Percentiles rank a stretch among this genome's conserved stretches.
These are phyloP conservation scores for Lampropteryx suffumata DNA, from an alignment of 2,888 invertebrate genomes.

Conservation along the genomic window DNA sequence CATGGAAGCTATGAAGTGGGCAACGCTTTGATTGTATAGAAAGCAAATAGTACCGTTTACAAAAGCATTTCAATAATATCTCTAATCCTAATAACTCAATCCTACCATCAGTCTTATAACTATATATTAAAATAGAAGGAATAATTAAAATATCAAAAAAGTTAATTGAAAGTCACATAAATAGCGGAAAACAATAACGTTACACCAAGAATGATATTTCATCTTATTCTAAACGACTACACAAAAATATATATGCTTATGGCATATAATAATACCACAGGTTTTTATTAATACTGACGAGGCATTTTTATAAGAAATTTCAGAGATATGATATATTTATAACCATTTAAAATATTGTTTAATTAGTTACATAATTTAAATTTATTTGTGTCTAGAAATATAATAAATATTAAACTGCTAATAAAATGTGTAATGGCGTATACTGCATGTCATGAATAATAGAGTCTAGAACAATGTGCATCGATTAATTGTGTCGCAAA, in stretches of 20 bases:
- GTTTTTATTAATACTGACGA: conserved; percentile 76
- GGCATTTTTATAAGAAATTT: conserved; percentile 54
- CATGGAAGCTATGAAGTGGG: conserved; percentile 3
- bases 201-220: conserved; percentile 50
- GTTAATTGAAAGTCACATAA: conserved; percentile 40
- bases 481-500: conserved; percentile 16
- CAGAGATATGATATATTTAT: conserved; percentile 73
- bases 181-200: conserved; percentile 50
- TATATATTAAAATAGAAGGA: conserved; percentile 61
- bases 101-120: conserved; percentile 77
- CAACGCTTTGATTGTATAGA: conserved; percentile 20
- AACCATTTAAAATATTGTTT: conserved; percentile 26
- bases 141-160: conserved; percentile 41
- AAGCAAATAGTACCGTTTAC: conserved; percentile 67
- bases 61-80: conserved; percentile 43
- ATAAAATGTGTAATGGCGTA: neutral
- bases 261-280: conserved; percentile 66
- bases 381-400: conserved; percentile 19
- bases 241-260: conserved; percentile 64
- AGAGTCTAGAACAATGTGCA: no score
- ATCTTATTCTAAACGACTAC: conserved; percentile 68
- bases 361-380: neutral
- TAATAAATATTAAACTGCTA: conserved; percentile 4
- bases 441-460: neutral
- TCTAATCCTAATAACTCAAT: conserved; percentile 53